Base-by-base conservation (phyloP, 2,113 vertebrate species). In the Spea multiplicata region DNA sequence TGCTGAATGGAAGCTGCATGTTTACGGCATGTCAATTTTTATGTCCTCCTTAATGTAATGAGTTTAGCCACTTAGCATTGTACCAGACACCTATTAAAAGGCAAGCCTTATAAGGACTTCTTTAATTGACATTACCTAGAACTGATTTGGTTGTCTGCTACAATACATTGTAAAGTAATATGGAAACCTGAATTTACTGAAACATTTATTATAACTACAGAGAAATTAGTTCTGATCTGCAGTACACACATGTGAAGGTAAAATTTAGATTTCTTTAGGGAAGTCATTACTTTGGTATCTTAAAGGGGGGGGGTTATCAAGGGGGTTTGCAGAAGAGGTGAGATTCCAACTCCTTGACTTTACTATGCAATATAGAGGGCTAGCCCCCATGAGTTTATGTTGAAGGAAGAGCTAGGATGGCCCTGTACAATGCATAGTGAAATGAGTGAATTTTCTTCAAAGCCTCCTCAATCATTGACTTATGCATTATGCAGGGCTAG, bases 21-120 rank as follows among this genome's bases (percentile, higher is more conserved):
- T 68, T 80, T 80, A 68, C 64, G 47, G 73, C 78, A 74, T 74
- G 78, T 80, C 78, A 80, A 80, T 80, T 67, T 80, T 74, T 74
- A 80, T 44, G 16, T 71, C n/a, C 64, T 73, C 70, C 52, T 74
- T 74, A 45, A 80, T 67, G 74, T 74, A 71, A 80, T 73, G 61
- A 79, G 77, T 80, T 67, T 68, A 74, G 68, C 46, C 68, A 71
- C 78, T 80, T 71, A 80, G 62, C 61, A 68, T 45, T 68, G 67
- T 45, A 57, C 74, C 74, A 44, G 57, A 66, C 67, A 76, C 53
- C 65, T 76, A 76, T 76, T 76, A 76, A 69, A 59, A 74, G 45
- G 69, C 48, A 74, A 59, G 50, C 68, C 71, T 80, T 48, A 49
- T 52, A 74, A 73, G 71, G 65, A 59, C 66, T 77, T 77, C 69